Evolutionary conservation across 2,113 vertebrate species (phyloP).

Genomic region (Python bivittatus): DNA sequence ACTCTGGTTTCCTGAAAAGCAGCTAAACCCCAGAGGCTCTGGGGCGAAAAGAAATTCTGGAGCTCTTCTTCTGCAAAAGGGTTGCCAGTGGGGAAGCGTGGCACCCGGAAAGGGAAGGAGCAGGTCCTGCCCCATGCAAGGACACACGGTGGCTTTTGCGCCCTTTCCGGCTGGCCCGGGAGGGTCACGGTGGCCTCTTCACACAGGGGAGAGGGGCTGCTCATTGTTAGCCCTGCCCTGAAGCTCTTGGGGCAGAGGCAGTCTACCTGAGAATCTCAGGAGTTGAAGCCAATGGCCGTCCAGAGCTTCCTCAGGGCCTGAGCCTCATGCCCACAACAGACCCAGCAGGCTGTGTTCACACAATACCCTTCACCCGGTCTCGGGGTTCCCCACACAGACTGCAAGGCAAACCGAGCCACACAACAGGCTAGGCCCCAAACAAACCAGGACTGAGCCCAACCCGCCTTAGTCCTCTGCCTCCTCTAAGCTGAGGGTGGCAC

Average conservation of each 20-base stretch:
- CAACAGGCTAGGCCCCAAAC: too few species aligned
- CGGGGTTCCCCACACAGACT: too few species aligned
- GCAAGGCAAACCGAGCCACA: too few species aligned
- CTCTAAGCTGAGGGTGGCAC: too few species aligned
- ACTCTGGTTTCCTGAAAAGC: constrained; percentile 27
- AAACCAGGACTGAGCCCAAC: too few species aligned
- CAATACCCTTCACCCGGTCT: too few species aligned
- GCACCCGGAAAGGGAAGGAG: background rate
- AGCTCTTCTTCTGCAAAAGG: background rate
- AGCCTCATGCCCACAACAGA: too few species aligned
- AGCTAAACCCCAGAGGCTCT: constrained; percentile 33
- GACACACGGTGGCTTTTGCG: background rate
- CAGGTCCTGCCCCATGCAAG: background rate
- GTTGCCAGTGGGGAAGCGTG: background rate
- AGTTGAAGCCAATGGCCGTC: background rate
- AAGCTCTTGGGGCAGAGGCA: background rate
- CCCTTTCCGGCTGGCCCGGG: background rate
- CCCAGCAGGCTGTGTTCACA: too few species aligned
- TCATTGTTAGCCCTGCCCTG: too few species aligned
- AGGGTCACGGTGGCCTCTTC: background rate
- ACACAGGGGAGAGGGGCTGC: background rate
- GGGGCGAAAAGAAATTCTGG: rapidly evolving
- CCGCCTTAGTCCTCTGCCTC: too few species aligned
- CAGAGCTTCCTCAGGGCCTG: too few species aligned
- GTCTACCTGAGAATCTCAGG: too few species aligned